Percentiles rank a stretch among this genome's conserved stretches.
phyloP scores from a whole-genome alignment of 2,888 invertebrate species.

The Fabriciana adippe region DNA sequence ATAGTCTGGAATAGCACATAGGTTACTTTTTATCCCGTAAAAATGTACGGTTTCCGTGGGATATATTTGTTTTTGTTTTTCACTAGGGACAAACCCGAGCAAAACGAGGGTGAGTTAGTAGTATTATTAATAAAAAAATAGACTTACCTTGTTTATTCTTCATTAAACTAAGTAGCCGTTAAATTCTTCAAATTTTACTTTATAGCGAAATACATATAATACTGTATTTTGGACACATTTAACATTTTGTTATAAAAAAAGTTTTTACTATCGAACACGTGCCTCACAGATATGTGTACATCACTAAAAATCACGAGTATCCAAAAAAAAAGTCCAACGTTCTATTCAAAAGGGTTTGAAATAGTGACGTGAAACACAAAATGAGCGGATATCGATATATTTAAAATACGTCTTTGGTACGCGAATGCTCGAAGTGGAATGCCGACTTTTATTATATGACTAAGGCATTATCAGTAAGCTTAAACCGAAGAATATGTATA shows the following conservation, averaged over 20 bases:
- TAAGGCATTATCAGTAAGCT: slow-evolving; percentile 48
- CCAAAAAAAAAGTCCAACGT: slow-evolving; percentile 24
- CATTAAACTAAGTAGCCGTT: slow-evolving; percentile 12
- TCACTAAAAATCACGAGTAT: slow-evolving; percentile 33
- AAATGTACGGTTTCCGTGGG: no score
- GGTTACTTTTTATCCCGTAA: no score
- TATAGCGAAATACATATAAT: slow-evolving; percentile 64
- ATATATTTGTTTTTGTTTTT: no score
- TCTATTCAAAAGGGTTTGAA: slow-evolving; percentile 29
- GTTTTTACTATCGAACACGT: slow-evolving; percentile 37
- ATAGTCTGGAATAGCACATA: no score
- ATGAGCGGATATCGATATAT: slow-evolving; percentile 44
- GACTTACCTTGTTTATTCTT: slow-evolving; percentile 38
- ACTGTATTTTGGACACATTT: slow-evolving; percentile 53
- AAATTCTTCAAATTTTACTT: slow-evolving; percentile 49
- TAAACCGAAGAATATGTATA: slow-evolving; percentile 46
- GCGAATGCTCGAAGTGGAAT: slow-evolving; percentile 50
- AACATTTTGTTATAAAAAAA: slow-evolving; percentile 53
- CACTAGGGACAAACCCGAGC: no score
- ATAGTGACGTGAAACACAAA: slow-evolving; percentile 45
- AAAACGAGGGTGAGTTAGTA: no score
- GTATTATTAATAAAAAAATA: slow-evolving; percentile 14
- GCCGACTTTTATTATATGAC: slow-evolving; percentile 41
- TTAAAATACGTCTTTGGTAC: slow-evolving; percentile 46
- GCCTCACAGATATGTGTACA: slow-evolving; percentile 42